phyloP scores from a whole-genome alignment of 2,888 invertebrate genomes.

The Biston stratarius region DNA sequence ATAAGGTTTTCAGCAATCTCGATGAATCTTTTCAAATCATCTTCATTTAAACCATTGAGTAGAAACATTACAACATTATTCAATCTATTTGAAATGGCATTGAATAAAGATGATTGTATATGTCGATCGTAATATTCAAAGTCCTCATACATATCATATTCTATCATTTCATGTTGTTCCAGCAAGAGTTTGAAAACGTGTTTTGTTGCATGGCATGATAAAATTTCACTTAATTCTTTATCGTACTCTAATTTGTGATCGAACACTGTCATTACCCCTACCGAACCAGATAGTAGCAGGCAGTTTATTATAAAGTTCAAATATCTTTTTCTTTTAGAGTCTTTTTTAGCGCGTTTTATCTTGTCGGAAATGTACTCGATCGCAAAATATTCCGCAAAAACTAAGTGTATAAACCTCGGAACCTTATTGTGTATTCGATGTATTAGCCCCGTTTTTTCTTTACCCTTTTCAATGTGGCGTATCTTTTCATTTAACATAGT shows the following conservation, averaged over 20 bases:
- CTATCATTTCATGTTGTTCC: constrained; percentile 8
- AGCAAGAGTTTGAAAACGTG: not conserved
- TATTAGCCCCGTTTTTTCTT: constrained; percentile 18
- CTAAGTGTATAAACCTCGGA: constrained; percentile 13
- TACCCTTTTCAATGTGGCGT: constrained; percentile 5
- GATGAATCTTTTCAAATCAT: constrained; percentile 4
- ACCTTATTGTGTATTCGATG: constrained; percentile 12
- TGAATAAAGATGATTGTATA: constrained; percentile 1
- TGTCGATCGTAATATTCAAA: not conserved
- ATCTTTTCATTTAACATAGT: constrained; percentile 2
- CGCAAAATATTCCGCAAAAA: constrained; percentile 21
- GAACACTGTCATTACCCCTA: constrained; percentile 10
- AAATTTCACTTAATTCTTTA: not conserved
- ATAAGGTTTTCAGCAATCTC: constrained; percentile 6
- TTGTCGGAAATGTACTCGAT: constrained; percentile 17
- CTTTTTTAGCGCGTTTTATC: not conserved
- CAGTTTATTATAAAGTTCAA: constrained; percentile 4
- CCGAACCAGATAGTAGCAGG: not conserved
- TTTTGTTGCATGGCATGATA: constrained; percentile 2
- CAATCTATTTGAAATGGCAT: not conserved
- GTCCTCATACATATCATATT: not conserved
- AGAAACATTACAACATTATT: constrained; percentile 7
- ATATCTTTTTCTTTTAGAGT: not conserved
- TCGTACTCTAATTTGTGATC: constrained; percentile 14
- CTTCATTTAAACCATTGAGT: constrained; percentile 4